Percentiles rank a stretch among this genome's conserved stretches.
These are phyloP conservation scores for Netelia fuscicornis DNA, from an alignment of 2,888 invertebrate species.

Conservation along the genomic window DNA sequence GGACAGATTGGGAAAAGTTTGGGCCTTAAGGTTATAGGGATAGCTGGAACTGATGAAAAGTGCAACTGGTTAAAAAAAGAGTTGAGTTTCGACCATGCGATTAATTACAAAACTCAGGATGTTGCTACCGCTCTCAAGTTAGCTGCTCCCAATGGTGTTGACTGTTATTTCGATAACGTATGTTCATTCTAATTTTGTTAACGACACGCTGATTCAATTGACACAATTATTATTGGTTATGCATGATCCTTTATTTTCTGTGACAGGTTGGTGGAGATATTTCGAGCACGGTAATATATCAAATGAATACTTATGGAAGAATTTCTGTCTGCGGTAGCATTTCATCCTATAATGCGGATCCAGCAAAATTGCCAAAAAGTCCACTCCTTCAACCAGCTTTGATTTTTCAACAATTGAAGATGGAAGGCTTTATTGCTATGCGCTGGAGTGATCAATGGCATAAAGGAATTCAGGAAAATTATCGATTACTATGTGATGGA, in stretches of 20 bases:
- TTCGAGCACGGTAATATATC: slow-evolving; percentile 86
- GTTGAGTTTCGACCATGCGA: slow-evolving; percentile 89
- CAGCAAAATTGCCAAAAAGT: slow-evolving; percentile 85
- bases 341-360: slow-evolving; percentile 87
- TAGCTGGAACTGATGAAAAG: slow-evolving; percentile 90
- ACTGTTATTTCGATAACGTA: slow-evolving; percentile 93
- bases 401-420: slow-evolving; percentile 87
- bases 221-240: slow-evolving; percentile 41
- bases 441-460: slow-evolving; percentile 87
- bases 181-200: slow-evolving; percentile 71
- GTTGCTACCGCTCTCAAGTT: slow-evolving; percentile 86
- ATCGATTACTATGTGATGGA: slow-evolving; percentile 89
- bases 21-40: slow-evolving; percentile 90
- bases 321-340: slow-evolving; percentile 89
- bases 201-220: not conserved
- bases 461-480: slow-evolving; percentile 88
- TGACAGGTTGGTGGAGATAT: slow-evolving; percentile 89
- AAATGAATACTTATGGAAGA: slow-evolving; percentile 88
- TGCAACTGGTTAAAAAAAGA: slow-evolving; percentile 89
- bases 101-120: slow-evolving; percentile 90
- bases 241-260: not conserved
- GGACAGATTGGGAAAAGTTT: slow-evolving; percentile 92
- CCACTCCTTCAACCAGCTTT: slow-evolving; percentile 86
- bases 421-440: slow-evolving; percentile 88
- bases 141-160: slow-evolving; percentile 89